A percentile compares a stretch with the other conserved stretches of the same genome.
phyloP scores from a whole-genome alignment of 2,797 vertebrate genomes.

The Psittacula echo region DNA sequence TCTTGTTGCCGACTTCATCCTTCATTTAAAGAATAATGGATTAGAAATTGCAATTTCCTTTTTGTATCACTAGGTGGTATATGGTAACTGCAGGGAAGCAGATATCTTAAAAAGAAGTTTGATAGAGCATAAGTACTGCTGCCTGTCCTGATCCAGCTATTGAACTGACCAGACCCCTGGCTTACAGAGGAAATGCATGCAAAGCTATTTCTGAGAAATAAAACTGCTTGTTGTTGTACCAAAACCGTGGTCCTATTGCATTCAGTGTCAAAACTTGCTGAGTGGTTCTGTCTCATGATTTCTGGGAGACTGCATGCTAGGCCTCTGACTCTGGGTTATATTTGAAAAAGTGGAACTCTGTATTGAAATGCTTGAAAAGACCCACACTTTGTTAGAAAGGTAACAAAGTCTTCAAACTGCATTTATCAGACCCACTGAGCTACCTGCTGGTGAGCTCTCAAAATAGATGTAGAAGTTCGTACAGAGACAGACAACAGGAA shows the following conservation, averaged over 20 bases:
- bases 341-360: not conserved
- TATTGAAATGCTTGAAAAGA: not conserved
- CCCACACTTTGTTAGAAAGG: not conserved
- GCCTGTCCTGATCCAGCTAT: not conserved
- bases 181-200: not conserved
- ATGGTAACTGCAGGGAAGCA: slow-evolving; percentile 14
- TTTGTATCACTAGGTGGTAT: slow-evolving; percentile 57
- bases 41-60: slow-evolving; percentile 40
- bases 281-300: not conserved
- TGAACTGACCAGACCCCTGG: not conserved
- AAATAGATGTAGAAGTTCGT: rapidly evolving
- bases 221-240: not conserved
- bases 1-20: not conserved
- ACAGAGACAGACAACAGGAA: not conserved
- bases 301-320: not conserved
- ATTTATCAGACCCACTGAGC: not conserved
- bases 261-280: not conserved
- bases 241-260: not conserved
- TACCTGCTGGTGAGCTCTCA: not conserved
- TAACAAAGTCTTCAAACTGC: not conserved
- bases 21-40: not conserved
- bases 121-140: not conserved
- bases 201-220: not conserved
- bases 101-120: not conserved
- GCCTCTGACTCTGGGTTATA: not conserved